Base-by-base conservation (phyloP, 2,113 vertebrate genomes). In the Myotis yumanensis region DNA sequence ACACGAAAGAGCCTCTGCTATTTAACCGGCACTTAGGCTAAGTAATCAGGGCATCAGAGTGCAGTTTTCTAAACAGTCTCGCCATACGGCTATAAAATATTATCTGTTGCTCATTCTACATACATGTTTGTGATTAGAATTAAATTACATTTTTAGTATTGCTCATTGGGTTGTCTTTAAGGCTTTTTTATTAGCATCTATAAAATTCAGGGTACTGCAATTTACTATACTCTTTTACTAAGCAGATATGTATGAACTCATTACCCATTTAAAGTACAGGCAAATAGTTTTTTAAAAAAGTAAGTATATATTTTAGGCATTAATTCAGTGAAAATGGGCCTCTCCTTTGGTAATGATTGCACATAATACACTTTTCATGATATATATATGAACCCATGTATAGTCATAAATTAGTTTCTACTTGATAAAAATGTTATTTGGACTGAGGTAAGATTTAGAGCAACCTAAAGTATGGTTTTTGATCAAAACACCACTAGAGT, bases 81-180 rank as follows among this genome's bases (percentile, higher is more conserved):
- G 20, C 57, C 75, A 11, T 7, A 62, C 11, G 69, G 40, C 20
- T 95, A 93, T 98, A 94, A 96, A 96, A 81, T 64, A 5, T 90
- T 96, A 95, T 96, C 93, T 92, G 66, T 2, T 96, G 86, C 83
- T 95, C 93, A 73, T 57, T 93, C 17, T 82, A 40, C 88, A 40
- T 35, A 96, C 48, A 25, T 96, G 86, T 86, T 97, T 96, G 93
- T 90, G 51, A 94, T 96, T 88, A 96, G 9, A 35, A 30, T 94
- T 94, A 87, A 95, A 90, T 95, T 97, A 92, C 81, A 89, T 93
- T 97, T 97, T 96, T 35, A 86, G 32, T 66, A 30, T 96, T 96
- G 25, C 10, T 94, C 28, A 81, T 0, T 84, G 64, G 92, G 66
- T 4, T 91, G 18, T 89, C 25, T 28, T 82, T 85, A 59, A 37